These are phyloP conservation scores for Urocitellus parryii DNA, from an alignment of 2,113 vertebrate species.

Conservation along the genomic window DNA sequence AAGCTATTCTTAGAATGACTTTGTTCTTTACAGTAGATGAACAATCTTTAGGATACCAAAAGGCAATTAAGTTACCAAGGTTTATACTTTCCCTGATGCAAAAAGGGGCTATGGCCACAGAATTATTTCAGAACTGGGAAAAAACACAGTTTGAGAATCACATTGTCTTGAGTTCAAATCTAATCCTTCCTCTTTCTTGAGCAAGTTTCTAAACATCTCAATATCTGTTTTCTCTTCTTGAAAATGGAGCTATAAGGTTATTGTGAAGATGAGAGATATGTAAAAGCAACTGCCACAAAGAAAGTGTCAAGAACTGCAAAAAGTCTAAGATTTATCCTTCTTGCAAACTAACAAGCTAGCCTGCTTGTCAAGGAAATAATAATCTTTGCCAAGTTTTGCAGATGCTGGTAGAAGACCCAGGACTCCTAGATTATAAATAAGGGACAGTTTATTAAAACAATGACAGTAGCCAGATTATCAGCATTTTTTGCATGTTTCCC, in stretches of 20 bases:
- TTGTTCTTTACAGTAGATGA: conserved; percentile 41
- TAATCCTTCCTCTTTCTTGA: neutral
- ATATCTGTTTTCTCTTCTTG: neutral
- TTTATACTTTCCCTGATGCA: conserved; percentile 25
- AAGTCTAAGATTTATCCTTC: neutral
- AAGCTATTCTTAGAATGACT: conserved; percentile 52
- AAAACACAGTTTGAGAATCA: conserved; percentile 38
- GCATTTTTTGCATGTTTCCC: conserved; percentile 38
- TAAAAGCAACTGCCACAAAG: neutral
- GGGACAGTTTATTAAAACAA: conserved; percentile 7
- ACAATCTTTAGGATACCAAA: conserved; percentile 1
- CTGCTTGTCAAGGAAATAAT: too few relatives aligned
- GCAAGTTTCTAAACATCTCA: conserved; percentile 37
- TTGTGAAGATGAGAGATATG: neutral
- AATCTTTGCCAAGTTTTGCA: neutral
- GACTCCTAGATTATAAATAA: neutral
- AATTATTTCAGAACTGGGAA: neutral
- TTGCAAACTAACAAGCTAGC: conserved; percentile 27
- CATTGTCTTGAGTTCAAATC: conserved; percentile 38
- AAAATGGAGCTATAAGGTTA: neutral
- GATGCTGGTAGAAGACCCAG: neutral
- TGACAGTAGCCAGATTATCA: neutral
- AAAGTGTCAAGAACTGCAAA: conserved; percentile 26
- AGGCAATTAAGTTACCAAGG: conserved; percentile 44
- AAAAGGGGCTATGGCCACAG: neutral